Evolutionary conservation across 2,888 invertebrate genomes (phyloP).

Genomic region (Argyresthia albistria): DNA sequence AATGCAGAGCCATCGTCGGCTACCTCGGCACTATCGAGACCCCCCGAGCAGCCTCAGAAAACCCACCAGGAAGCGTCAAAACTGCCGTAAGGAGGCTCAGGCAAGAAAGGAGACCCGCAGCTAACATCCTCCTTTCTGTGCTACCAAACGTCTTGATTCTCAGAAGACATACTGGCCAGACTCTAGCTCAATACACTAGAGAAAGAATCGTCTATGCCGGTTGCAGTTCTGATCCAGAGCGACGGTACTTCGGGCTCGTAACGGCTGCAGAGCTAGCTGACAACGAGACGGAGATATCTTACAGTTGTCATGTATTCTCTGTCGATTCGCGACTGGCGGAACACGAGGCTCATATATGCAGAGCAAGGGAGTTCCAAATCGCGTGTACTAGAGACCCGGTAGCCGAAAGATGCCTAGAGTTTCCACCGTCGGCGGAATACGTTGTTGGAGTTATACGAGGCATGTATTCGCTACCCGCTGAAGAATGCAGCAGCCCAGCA

Average conservation of each 20-base stretch:
- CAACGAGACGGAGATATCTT: conserved; percentile 67
- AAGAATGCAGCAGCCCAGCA: conserved; percentile 49
- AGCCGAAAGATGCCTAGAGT: conserved; percentile 87
- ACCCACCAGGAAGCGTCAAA: conserved; percentile 84
- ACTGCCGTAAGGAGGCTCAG: conserved; percentile 91
- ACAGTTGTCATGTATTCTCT: conserved; percentile 96
- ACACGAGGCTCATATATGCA: conserved; percentile 84
- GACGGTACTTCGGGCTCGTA: conserved; percentile 93
- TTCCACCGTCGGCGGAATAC: conserved; percentile 88
- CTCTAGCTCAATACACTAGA: conserved; percentile 89
- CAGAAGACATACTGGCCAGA: conserved; percentile 82
- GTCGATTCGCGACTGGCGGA: conserved; percentile 90
- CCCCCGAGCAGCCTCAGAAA: conserved; percentile 85
- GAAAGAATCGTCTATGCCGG: conserved; percentile 91
- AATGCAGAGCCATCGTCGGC: conserved; percentile 90
- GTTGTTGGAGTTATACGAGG: conserved; percentile 80
- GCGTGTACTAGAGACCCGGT: conserved; percentile 86
- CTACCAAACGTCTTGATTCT: conserved; percentile 85
- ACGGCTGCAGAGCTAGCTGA: conserved; percentile 81
- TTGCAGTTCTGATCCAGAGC: conserved; percentile 91
- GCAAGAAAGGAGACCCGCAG: conserved; percentile 89
- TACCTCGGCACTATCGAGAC: conserved; percentile 97
- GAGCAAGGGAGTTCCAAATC: conserved; percentile 88
- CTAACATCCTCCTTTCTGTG: conserved; percentile 88
- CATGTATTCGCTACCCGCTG: conserved; percentile 77